phyloP scores from a whole-genome alignment of 2,888 invertebrate genomes.

The Drosophila demipolita region DNA sequence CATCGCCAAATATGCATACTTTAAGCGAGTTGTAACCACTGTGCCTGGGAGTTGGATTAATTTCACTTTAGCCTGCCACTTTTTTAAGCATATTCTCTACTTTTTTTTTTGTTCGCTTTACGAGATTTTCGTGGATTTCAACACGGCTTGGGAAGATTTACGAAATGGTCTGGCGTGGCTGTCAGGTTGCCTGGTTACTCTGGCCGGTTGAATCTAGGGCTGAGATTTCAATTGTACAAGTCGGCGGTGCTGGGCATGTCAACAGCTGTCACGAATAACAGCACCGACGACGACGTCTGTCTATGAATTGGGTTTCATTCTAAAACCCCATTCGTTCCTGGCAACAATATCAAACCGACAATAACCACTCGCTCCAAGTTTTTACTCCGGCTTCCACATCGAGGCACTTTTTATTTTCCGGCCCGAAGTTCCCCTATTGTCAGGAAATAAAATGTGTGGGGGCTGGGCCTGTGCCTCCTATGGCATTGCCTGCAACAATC shows the following conservation, averaged over 20 bases:
- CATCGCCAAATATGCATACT: neutral
- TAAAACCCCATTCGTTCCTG: slow-evolving; percentile 4
- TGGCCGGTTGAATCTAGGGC: neutral
- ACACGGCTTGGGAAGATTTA: slow-evolving; percentile 59
- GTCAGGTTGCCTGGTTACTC: slow-evolving; percentile 10
- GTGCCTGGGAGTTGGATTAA: slow-evolving; percentile 50
- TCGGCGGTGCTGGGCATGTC: slow-evolving; percentile 58
- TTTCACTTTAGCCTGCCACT: slow-evolving; percentile 50
- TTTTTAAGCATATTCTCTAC: slow-evolving; percentile 51
- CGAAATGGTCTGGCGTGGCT: slow-evolving; percentile 29
- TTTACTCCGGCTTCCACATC: neutral
- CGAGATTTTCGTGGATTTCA: slow-evolving; percentile 55
- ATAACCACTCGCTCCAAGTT: neutral
- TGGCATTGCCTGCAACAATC: slow-evolving; percentile 61
- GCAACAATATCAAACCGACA: slow-evolving; percentile 10
- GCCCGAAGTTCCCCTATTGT: neutral
- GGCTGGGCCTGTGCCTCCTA: slow-evolving; percentile 73
- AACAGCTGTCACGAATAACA: slow-evolving; percentile 62
- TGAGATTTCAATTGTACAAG: slow-evolving; percentile 57
- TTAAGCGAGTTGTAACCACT: slow-evolving; percentile 16
- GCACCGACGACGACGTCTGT: slow-evolving; percentile 12
- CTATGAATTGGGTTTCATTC: slow-evolving; percentile 28
- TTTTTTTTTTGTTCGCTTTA: slow-evolving; percentile 10
- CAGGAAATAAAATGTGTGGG: slow-evolving; percentile 52
- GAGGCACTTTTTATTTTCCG: too few relatives aligned